phyloP scores from a whole-genome alignment of 1,140 invertebrate genomes.

The Nilaparvata lugens region DNA sequence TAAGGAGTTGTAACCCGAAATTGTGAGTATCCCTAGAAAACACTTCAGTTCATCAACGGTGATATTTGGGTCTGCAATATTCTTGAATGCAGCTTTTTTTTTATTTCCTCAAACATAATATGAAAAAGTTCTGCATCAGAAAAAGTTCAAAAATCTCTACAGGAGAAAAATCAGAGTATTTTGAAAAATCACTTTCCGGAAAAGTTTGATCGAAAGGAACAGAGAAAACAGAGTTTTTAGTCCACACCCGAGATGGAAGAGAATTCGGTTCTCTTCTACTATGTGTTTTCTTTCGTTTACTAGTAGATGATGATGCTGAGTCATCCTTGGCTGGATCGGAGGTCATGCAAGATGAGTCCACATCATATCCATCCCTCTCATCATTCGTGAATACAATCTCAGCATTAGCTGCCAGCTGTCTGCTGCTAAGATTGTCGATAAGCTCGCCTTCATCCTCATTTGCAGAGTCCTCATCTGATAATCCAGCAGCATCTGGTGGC shows the following conservation, averaged over 20 bases:
- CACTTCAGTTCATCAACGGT: conserved; percentile 16
- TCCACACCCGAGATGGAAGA: not conserved
- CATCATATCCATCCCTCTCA: conserved; percentile 4
- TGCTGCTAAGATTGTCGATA: conserved; percentile 21
- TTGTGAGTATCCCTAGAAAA: conserved; percentile 15
- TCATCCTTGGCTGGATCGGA: no score
- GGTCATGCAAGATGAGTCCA: not conserved
- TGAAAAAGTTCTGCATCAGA: conserved; percentile 7
- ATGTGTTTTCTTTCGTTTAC: not conserved
- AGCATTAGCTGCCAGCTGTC: conserved; percentile 18
- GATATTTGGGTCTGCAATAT: conserved; percentile 11
- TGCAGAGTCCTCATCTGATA: conserved; percentile 23
- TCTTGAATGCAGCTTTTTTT: conserved; percentile 8
- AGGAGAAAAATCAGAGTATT: conserved; percentile 7
- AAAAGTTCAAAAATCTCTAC: conserved; percentile 10
- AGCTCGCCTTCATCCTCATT: conserved; percentile 24
- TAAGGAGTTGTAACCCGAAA: conserved; percentile 20
- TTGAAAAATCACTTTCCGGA: conserved; percentile 14
- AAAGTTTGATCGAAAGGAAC: not conserved
- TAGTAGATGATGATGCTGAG: no score
- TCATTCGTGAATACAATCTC: conserved; percentile 16
- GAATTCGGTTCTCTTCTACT: not conserved
- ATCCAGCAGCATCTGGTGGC: conserved; percentile 11
- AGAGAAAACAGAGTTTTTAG: conserved; percentile 4
- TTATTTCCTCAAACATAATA: conserved; percentile 6